A percentile compares a stretch with the other conserved stretches of the same genome.
Evolutionary conservation across 1,140 invertebrate genomes (phyloP).

Genomic region (Drosophila novamexicana): DNA sequence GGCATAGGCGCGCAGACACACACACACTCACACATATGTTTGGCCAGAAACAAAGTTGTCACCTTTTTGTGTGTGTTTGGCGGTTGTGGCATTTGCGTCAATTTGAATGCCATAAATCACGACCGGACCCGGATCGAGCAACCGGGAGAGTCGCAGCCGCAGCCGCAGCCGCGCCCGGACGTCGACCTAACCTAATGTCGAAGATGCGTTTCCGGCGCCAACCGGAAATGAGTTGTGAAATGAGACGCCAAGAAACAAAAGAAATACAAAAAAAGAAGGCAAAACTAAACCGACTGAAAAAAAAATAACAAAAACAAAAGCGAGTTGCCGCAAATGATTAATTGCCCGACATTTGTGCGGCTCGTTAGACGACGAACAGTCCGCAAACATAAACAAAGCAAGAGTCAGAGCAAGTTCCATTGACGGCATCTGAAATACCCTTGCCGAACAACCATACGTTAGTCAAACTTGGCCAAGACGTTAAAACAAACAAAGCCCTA

Average conservation of each 20-base stretch:
- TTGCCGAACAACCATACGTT: neutral
- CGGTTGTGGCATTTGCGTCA: conserved; percentile 34
- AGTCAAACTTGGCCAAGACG: too few species aligned
- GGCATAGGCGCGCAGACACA: neutral
- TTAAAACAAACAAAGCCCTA: too few species aligned
- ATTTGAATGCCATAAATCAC: conserved; percentile 56
- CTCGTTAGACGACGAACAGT: conserved; percentile 44
- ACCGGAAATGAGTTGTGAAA: conserved; percentile 59
- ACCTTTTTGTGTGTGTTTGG: conserved; percentile 38
- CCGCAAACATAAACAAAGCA: conserved; percentile 39
- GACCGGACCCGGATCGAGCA: neutral
- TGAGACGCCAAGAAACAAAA: conserved; percentile 44
- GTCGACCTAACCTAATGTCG: conserved; percentile 45
- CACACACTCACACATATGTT: neutral
- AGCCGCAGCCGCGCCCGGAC: conserved; percentile 24
- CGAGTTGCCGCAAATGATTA: conserved; percentile 45
- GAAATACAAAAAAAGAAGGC: neutral
- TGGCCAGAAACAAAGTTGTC: conserved; percentile 46
- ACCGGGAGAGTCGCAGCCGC: neutral
- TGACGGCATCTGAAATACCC: neutral
- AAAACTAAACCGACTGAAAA: conserved; percentile 4
- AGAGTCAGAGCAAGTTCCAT: neutral
- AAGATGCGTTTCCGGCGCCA: conserved; percentile 59
- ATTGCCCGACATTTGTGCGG: conserved; percentile 55
- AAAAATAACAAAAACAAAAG: conserved; percentile 9